These are phyloP conservation scores for Thereva unica DNA, from an alignment of 2,888 invertebrate species.

Conservation along the genomic window DNA sequence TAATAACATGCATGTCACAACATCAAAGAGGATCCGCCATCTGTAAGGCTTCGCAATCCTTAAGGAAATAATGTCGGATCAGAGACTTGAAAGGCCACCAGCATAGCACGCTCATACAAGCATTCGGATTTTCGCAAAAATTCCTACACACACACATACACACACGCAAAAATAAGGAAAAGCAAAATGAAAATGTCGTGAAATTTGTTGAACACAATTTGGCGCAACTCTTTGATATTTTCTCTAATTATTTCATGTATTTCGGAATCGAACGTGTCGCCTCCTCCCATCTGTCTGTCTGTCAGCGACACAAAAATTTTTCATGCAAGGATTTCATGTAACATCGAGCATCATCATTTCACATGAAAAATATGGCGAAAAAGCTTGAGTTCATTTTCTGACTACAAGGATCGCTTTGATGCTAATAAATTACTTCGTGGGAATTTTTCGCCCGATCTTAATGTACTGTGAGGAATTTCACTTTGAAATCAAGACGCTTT, in stretches of 20 bases:
- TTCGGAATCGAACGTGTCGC: too few relatives aligned
- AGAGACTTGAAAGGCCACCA: conserved; percentile 19
- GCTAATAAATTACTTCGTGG: too few relatives aligned
- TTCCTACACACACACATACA: background rate
- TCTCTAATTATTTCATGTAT: conserved; percentile 5
- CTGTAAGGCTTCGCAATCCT: conserved; percentile 19
- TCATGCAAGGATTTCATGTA: too few relatives aligned
- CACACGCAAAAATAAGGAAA: background rate
- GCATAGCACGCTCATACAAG: background rate
- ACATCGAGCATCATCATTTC: too few relatives aligned
- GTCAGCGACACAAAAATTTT: too few relatives aligned
- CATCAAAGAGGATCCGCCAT: conserved; percentile 31
- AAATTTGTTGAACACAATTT: conserved; percentile 21
- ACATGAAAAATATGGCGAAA: too few relatives aligned
- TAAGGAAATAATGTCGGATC: conserved; percentile 6
- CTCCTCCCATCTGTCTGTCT: too few relatives aligned
- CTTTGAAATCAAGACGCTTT: too few relatives aligned
- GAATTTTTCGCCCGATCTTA: too few relatives aligned
- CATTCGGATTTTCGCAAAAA: background rate
- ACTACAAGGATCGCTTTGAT: too few relatives aligned
- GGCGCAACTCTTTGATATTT: conserved; percentile 27
- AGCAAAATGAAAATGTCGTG: conserved; percentile 2
- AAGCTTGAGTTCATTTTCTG: too few relatives aligned
- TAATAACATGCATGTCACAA: conserved; percentile 32
- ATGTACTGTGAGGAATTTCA: too few relatives aligned